phyloP scores from a whole-genome alignment of 2,888 invertebrate genomes.

The Athalia cordata region DNA sequence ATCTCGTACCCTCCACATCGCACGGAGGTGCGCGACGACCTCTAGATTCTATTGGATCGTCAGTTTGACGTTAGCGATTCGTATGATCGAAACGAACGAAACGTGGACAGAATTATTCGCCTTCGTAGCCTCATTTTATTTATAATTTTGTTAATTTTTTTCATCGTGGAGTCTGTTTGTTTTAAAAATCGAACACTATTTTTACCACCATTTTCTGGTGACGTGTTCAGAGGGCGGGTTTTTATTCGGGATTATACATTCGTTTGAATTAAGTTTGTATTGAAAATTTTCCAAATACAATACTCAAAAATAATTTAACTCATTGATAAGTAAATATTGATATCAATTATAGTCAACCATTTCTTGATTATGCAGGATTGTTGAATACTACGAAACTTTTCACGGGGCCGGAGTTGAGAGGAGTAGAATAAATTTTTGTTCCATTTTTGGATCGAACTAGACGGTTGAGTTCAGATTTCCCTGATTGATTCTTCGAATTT shows the following conservation, averaged over 20 bases:
- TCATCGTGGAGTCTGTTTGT: background rate
- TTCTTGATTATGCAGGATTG: too few relatives aligned
- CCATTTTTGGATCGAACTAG: background rate
- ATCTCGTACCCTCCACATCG: background rate
- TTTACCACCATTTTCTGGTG: background rate
- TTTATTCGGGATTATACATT: too few relatives aligned
- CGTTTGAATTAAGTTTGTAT: too few relatives aligned
- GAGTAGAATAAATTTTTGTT: too few relatives aligned
- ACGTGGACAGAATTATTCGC: background rate
- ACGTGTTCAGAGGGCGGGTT: too few relatives aligned
- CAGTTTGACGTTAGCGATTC: slow-evolving; percentile 36
- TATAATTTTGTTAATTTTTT: background rate
- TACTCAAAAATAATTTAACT: too few relatives aligned
- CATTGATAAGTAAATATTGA: too few relatives aligned
- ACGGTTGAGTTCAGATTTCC: background rate
- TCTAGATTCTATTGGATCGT: background rate
- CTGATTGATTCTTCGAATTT: background rate
- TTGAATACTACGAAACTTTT: too few relatives aligned
- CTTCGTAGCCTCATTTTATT: background rate
- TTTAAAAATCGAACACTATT: background rate
- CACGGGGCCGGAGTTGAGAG: too few relatives aligned
- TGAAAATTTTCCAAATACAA: too few relatives aligned
- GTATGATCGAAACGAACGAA: slow-evolving; percentile 4
- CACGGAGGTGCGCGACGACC: background rate
- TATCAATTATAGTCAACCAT: too few relatives aligned